These are phyloP conservation scores for Salvelinus alpinus DNA, from an alignment of 2,113 vertebrate species.

Conservation along the genomic window DNA sequence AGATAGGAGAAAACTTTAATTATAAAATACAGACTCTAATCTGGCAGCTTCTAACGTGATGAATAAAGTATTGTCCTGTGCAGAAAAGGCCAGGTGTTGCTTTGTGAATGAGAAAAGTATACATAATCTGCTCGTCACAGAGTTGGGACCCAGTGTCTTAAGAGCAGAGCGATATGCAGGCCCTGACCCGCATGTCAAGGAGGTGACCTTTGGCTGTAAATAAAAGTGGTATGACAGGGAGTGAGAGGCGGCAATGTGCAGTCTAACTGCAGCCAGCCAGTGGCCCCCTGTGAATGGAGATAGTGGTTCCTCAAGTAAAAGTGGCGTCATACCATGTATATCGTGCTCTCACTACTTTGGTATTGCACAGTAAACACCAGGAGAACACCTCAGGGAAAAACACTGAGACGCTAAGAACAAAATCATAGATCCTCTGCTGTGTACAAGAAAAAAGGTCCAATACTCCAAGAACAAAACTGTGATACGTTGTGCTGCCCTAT, in stretches of 20 bases:
- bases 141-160: constrained; percentile 12
- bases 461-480: neutral
- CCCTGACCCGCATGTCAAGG: constrained; percentile 37
- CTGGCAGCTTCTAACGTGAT: constrained; percentile 7
- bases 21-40: constrained; percentile 12
- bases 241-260: constrained; percentile 28
- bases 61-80: neutral
- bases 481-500: neutral
- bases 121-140: constrained; percentile 28
- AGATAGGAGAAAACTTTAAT: neutral
- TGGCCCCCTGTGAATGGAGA: constrained; percentile 46
- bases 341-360: constrained; percentile 13
- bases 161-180: constrained; percentile 28
- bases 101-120: constrained; percentile 7
- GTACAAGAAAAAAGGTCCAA: neutral
- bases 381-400: constrained; percentile 32
- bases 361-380: constrained; percentile 33
- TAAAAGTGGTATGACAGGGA: constrained; percentile 30
- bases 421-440: constrained; percentile 1
- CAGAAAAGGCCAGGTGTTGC: neutral
- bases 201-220: constrained; percentile 28
- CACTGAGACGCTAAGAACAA: constrained; percentile 22
- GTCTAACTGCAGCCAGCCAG: neutral
- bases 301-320: constrained; percentile 9
- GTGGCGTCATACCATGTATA: too few relatives aligned